Evolutionary conservation across 64 coral and sea anemone species (phyloP), one percentile per base, ranked within the genome.

Genomic region (Astreopora myriophthalma): DNA sequence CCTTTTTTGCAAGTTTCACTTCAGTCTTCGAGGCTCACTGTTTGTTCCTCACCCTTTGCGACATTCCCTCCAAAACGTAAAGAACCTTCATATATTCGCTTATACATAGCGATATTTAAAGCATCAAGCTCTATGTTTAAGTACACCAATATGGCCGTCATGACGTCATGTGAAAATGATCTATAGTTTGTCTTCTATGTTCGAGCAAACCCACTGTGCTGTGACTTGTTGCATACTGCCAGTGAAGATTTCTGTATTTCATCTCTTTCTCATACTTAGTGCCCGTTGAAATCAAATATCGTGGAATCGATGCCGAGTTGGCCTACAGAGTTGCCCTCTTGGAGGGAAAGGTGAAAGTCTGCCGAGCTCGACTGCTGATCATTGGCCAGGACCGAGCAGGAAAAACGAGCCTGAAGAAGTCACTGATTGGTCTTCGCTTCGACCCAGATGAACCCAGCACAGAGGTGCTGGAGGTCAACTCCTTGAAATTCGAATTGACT

Each of bases 301-400:
- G 79, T 16, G 79, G 79, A 38, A 63, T 19, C 34, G 79, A 63
- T 38, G 79, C 79, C 36, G 52, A 83, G 29, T 38, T 65, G 22
- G 79, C 79, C 0, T 83, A 83, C 79, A 83, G 34, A 36, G 9
- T 10, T 83, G 79, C 79, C 34, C 51, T 83, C 31, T 33, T 83
- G 34, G 79, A 83, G 13, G 79, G 79, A 58, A 83, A 64, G 28
- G 52, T 83, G 30, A 83, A 83, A 37, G 30, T 83, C 5, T 83
- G 52, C n/a, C 79, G 79, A 64, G 52, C 79, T 83, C 79, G 79
- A 39, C 31, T 83, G 0, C 79, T 83, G 20, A 64, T 83, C 7
- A 83, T 83, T 38, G 79, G 79, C 55, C 79, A 83, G 7, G 79
- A 83, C 79, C 60, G 79, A 16, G 57, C 79, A 38, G 79, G 79